Conservation (phyloP, 2,113 vertebrate genomes). For the Willisornis vidua region DNA sequence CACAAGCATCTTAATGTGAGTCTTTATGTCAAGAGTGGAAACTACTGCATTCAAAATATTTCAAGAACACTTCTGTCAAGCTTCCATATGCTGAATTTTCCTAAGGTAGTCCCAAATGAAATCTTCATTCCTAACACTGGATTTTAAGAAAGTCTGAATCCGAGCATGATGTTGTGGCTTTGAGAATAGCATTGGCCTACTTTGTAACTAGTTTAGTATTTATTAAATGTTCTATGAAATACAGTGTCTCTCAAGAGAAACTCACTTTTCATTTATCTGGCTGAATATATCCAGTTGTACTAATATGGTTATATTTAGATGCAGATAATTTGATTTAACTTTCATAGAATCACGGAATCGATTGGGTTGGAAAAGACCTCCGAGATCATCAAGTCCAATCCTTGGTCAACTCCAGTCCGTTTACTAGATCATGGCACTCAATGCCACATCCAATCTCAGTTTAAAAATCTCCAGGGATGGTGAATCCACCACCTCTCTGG, state of each 20-base stretch:
- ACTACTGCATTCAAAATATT: not conserved
- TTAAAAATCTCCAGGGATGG: no score
- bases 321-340: not conserved
- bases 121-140: not conserved
- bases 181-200: not conserved
- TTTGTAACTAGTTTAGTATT: not conserved
- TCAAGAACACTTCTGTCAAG: not conserved
- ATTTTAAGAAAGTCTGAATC: not conserved
- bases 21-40: not conserved
- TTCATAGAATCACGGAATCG: no score
- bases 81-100: not conserved
- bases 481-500: no score
- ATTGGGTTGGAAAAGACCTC: no score
- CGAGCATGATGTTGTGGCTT: not conserved
- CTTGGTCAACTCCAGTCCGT: no score
- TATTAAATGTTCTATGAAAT: not conserved
- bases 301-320: not conserved
- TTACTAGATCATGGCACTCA: no score
- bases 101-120: not conserved
- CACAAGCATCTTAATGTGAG: not conserved
- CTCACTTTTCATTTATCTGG: not conserved
- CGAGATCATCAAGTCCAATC: no score
- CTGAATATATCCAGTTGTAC: not conserved
- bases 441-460: no score
- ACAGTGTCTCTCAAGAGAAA: not conserved